Percentiles rank a stretch among this genome's conserved stretches.
These are phyloP conservation scores for Sapayoa aenigma DNA, from an alignment of 2,113 vertebrate species.

Conservation along the genomic window DNA sequence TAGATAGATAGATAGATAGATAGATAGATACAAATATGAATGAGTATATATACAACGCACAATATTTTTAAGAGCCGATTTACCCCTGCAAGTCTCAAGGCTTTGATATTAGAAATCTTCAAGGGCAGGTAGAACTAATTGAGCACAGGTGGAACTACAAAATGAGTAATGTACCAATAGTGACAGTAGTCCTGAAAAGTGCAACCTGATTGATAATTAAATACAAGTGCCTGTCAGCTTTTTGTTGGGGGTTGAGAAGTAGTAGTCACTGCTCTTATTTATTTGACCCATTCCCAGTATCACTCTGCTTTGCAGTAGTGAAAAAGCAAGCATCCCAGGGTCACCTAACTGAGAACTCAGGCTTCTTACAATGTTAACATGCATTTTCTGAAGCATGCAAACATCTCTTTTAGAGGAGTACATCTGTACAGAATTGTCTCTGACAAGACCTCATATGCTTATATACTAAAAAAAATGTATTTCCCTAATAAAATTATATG, in stretches of 20 bases:
- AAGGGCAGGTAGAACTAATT: constrained; percentile 6
- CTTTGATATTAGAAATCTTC: neutral
- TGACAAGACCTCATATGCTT: neutral
- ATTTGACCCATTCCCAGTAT: neutral
- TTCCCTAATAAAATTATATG: neutral
- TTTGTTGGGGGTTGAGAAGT: neutral
- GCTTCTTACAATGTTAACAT: neutral
- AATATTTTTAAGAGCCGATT: constrained; percentile 2
- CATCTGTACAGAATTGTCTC: neutral
- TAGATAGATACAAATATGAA: too few species aligned
- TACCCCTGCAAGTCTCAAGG: neutral
- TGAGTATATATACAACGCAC: too few species aligned
- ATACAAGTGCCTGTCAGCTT: neutral
- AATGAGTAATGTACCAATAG: neutral
- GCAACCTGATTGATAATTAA: neutral
- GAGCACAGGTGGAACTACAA: neutral
- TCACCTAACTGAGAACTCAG: neutral
- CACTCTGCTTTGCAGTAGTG: neutral
- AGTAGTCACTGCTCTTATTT: neutral
- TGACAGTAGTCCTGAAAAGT: neutral
- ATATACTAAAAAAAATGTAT: neutral
- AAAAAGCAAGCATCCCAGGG: neutral
- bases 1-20: too few species aligned
- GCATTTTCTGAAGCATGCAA: neutral
- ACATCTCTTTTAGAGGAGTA: neutral